Evolutionary conservation across 92 coral and sea anemone genomes (phyloP).

Genomic region (Porites divaricata): DNA sequence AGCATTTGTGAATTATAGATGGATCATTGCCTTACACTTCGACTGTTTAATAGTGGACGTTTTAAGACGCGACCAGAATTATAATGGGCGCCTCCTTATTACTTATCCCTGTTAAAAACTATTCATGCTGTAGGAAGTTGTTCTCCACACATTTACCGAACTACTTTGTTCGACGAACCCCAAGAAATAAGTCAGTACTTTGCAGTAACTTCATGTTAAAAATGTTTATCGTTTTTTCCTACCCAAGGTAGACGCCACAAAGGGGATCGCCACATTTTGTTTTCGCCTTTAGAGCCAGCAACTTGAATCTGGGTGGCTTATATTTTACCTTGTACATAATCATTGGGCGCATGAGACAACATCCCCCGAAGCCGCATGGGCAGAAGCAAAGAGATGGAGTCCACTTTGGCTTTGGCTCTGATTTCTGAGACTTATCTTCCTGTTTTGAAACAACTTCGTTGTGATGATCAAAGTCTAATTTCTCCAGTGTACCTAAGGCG

Average conservation of each 20-base stretch:
- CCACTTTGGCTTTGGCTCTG: conserved; percentile 35
- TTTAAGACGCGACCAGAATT: too few relatives aligned
- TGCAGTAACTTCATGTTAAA: too few relatives aligned
- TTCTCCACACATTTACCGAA: background rate
- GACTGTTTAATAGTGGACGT: too few relatives aligned
- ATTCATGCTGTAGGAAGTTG: background rate
- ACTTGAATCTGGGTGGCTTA: conserved; percentile 71
- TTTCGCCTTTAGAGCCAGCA: conserved; percentile 65
- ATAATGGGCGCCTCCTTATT: too few relatives aligned
- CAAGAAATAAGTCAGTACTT: background rate
- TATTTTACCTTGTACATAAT: conserved; percentile 69
- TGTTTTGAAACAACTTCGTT: background rate
- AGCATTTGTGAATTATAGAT: too few relatives aligned
- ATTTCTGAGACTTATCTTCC: conserved; percentile 22
- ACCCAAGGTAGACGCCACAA: conserved; percentile 25
- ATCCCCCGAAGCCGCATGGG: conserved; percentile 58
- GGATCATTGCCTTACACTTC: too few relatives aligned
- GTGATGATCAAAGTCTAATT: background rate
- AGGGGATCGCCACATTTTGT: conserved; percentile 63
- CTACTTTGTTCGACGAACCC: background rate
- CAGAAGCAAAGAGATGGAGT: conserved; percentile 43
- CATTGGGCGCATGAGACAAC: conserved; percentile 54
- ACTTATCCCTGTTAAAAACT: too few relatives aligned
- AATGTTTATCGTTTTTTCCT: conserved; percentile 1
- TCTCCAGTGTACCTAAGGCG: conserved; percentile 17